Evolutionary conservation across 2,888 invertebrate species (phyloP), one percentile per base, ranked within the genome.

Genomic region (Caenorhabditis virilis): DNA sequence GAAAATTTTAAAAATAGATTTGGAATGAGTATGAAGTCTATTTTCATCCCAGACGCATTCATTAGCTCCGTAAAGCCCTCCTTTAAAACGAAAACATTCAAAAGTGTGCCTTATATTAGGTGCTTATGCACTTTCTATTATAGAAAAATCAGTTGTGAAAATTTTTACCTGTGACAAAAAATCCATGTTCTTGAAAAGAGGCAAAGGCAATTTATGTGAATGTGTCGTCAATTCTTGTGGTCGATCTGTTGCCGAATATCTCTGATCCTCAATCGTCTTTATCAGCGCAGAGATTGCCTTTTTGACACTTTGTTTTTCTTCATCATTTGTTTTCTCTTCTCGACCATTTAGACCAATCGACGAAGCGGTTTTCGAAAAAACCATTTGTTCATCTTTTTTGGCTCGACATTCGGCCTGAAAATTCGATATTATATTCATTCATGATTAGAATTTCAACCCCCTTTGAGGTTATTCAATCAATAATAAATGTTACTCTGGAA

Each of bases 351-450:
- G 7, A 15, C 16, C 22, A 18, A 16, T 49, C n/a, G n/a, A n/a
- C n/a, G n/a, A n/a, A n/a, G n/a, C n/a, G n/a, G n/a, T n/a, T n/a
- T n/a, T n/a, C n/a, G n/a, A n/a, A n/a, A n/a, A n/a, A 20, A 16
- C 43, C 36, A 16, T 26, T 26, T n/a, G n/a, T n/a, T n/a, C n/a
- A n/a, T 53, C 57, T 13, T 43, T 27, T 26, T 42, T 39, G 26
- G 64, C 27, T 36, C 64, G 48, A 46, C 58, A 52, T 49, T 64
- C 58, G 33, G 53, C 58, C 64, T 58, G 38, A 36, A 64, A 58
- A 45, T 15, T 41, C n/a, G n/a, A n/a, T n/a, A n/a, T n/a, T n/a
- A n/a, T n/a, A n/a, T n/a, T n/a, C n/a, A n/a, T n/a, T n/a, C n/a
- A n/a, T n/a, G n/a, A n/a, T n/a, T n/a, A n/a, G n/a, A n/a, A n/a